Evolutionary conservation across 2,113 vertebrate genomes (phyloP), one percentile per base, ranked within the genome.

Genomic region (Casuarius casuarius): DNA sequence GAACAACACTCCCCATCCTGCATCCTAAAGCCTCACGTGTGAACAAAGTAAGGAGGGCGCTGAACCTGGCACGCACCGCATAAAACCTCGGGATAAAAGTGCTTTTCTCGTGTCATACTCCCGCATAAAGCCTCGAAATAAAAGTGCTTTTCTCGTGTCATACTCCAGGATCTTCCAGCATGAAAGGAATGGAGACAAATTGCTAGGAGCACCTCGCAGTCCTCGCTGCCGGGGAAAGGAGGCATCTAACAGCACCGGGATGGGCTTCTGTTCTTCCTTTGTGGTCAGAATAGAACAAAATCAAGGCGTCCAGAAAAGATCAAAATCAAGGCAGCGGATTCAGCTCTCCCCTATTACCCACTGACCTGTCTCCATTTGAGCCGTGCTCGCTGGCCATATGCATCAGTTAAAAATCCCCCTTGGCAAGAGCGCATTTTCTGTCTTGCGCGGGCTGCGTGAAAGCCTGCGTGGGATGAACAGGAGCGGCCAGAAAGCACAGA

Each of bases 31-130:
- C 42, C 35, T 49, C 12, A 9, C 1, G 5, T 5, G 4, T 28
- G 58, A 29, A 4, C 20, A 16, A 19, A 63, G 66, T 2, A 1
- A 12, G 71, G 18, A 48, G 48, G 28, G 65, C 19, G 4, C 0
- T 2, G 33, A 77, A 5, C 52, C 15, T 14, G 0, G 35, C 63
- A 42, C 13, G 5, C 19, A 4, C 18, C 7, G 1, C 0, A 0
- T 6, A 49, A 28, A 79, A 12, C 31, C 61, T 21, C 11, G 3
- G 75, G 33, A 49, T 49, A 2, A 54, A 68, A 70, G 15, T 0
- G 12, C 4, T 54, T 18, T 25, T 33, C 12, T 29, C 2, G 0
- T 29, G 18, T 19, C 66, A 38, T 20, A 1, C 16, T 44, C 46
- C 8, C 38, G 38, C 38, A 38, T 38, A 38, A 38, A 38, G 38